Base-by-base conservation (phyloP, 2,797 vertebrate genomes). In the Coregonus suidteri region DNA sequence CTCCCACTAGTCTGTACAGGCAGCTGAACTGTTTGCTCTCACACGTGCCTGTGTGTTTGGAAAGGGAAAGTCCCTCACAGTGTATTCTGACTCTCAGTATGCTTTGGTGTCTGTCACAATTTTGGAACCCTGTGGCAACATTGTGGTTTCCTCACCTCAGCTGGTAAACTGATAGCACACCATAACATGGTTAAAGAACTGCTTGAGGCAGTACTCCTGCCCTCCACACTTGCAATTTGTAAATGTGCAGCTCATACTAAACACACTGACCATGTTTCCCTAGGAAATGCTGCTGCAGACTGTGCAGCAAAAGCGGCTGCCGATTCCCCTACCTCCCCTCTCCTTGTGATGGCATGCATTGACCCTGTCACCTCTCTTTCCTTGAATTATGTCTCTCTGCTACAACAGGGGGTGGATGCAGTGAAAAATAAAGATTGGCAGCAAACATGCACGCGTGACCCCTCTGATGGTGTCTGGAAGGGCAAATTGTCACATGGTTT, bases 201-300 rank as follows among this genome's bases (percentile, higher is more conserved):
- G n/a, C 65, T 69, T 11, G 75, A 68, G 3, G 74, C 74, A 1
- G 16, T 68, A 4, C n/a, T 76, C 20, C 20, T 76, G 13, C 75
- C 75, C 13, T 14, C 41, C 35, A 11, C 52, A 16, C 52, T 68
- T 25, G 75, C 65, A n/a, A 7, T 76, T 5, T 52, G 62, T 51
- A 76, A 76, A n/a, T 69, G 35, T 64, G 64, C 3, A 51, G 64
- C 75, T 16, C 75, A 51, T 52, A 69, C 64, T 11, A 75, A 77
- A 35, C 14, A 71, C 0, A 51, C 77, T 15, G 31, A 16, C 31
- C 16, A 14, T 5, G 52, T 74, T 31, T 56, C 72, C 18, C 11
- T 5, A 34, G 51, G 53, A 14, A 47, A 77, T 56, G 66, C 52
- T 6, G 31, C 0, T 11, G 41, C 75, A 18, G 31, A 53, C 54